phyloP scores from a whole-genome alignment of 2,888 invertebrate species.

The Fragum whitleyi region DNA sequence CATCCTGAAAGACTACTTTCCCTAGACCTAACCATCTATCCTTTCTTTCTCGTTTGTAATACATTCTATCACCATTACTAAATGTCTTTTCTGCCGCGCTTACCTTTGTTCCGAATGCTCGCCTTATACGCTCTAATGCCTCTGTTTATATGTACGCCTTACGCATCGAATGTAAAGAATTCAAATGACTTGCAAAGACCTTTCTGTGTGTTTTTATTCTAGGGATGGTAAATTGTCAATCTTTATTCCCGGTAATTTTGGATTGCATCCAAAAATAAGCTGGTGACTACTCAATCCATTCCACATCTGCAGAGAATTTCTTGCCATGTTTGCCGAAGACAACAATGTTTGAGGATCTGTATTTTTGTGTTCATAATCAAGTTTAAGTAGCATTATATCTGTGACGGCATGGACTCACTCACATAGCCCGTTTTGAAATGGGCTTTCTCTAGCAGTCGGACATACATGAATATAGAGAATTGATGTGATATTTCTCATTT shows the following conservation, averaged over 20 bases:
- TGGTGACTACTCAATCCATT: no score
- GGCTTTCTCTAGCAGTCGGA: conserved; percentile 37
- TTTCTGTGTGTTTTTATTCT: conserved; percentile 46
- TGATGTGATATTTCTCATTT: conserved; percentile 50
- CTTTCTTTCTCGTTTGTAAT: conserved; percentile 48
- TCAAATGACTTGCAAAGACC: conserved; percentile 44
- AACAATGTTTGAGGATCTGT: no score
- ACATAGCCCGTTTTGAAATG: no score
- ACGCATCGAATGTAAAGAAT: conserved; percentile 38
- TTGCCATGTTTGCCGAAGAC: no score
- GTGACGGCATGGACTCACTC: no score
- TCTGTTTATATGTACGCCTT: conserved; percentile 64
- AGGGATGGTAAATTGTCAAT: no score
- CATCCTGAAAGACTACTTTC: conserved; percentile 53
- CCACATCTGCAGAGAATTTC: no score
- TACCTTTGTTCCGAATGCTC: conserved; percentile 60
- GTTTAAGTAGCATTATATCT: no score
- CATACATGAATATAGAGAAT: conserved; percentile 37
- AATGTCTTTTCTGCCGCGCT: conserved; percentile 63
- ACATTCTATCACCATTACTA: conserved; percentile 65
- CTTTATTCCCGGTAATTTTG: no score
- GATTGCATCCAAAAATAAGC: no score
- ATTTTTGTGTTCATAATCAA: no score
- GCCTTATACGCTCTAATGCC: conserved; percentile 57
- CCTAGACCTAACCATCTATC: conserved; percentile 54